phyloP scores from a whole-genome alignment of 2,888 invertebrate species.

The Unio pictorum region DNA sequence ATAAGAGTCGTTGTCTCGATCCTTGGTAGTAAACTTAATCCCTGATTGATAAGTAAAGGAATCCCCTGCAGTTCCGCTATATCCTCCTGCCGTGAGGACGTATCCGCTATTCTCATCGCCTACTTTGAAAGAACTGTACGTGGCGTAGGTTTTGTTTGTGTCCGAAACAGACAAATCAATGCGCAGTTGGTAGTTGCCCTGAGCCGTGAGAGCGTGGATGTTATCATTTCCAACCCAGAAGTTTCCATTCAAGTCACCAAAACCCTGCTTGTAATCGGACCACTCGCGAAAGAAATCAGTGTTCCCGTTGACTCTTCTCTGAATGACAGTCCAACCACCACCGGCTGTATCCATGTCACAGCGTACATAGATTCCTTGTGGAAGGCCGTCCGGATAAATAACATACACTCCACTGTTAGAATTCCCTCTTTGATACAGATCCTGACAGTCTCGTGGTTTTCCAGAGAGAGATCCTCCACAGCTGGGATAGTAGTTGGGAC shows the following conservation, averaged over 20 bases:
- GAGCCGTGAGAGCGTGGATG: slow-evolving; percentile 3
- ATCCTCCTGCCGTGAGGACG: slow-evolving; percentile 9
- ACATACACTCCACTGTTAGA: background rate
- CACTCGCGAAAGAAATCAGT: slow-evolving; percentile 15
- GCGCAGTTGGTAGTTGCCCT: slow-evolving; percentile 9
- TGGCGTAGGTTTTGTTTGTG: slow-evolving; percentile 13
- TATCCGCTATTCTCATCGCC: slow-evolving; percentile 6
- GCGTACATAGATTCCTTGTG: slow-evolving; percentile 4
- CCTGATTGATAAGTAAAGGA: slow-evolving; percentile 9
- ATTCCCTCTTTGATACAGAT: too few relatives aligned
- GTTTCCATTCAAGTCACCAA: slow-evolving; percentile 13
- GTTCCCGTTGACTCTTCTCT: slow-evolving; percentile 4
- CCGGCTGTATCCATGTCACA: slow-evolving; percentile 18
- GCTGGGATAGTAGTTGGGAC: too few relatives aligned
- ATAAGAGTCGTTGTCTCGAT: background rate
- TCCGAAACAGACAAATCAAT: slow-evolving; percentile 16
- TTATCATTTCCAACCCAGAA: slow-evolving; percentile 22
- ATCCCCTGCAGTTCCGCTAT: slow-evolving; percentile 20
- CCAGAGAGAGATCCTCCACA: too few relatives aligned
- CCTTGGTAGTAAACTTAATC: slow-evolving; percentile 5
- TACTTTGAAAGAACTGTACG: slow-evolving; percentile 12
- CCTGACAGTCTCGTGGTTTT: too few relatives aligned
- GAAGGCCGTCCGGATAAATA: background rate
- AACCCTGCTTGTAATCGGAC: slow-evolving; percentile 19
- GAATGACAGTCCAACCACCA: slow-evolving; percentile 17